phyloP scores from a whole-genome alignment of 2,888 invertebrate genomes.

The Ecliptopera silaceata region DNA sequence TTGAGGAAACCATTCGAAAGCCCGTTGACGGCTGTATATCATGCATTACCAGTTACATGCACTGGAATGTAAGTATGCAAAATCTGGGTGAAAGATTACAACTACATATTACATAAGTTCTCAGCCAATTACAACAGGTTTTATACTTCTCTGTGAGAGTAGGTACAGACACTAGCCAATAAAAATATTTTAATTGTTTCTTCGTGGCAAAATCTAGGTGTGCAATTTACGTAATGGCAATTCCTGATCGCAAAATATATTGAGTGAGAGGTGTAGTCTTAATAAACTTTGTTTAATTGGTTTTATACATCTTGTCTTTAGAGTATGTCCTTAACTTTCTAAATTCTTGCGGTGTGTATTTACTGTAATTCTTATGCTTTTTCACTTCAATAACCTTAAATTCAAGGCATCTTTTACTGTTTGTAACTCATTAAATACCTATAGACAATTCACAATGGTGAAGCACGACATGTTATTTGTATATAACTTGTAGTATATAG shows the following conservation, averaged over 20 bases:
- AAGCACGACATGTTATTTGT: no score
- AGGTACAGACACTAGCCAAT: conserved; percentile 22
- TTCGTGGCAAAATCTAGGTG: conserved; percentile 26
- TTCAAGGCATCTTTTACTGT: no score
- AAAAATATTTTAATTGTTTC: conserved; percentile 34
- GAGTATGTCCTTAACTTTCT: background rate
- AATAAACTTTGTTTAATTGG: background rate
- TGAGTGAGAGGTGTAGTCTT: background rate
- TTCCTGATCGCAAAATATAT: conserved; percentile 15
- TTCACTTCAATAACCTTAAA: no score
- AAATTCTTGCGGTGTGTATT: background rate
- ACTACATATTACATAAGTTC: conserved; percentile 31
- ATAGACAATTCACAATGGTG: no score
- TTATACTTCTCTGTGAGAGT: conserved; percentile 12
- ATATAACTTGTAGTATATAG: no score
- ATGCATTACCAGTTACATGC: conserved; percentile 16
- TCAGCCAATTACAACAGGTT: conserved; percentile 24
- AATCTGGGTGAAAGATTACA: conserved; percentile 31
- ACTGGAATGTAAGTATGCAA: conserved; percentile 18
- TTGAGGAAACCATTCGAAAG: conserved; percentile 7
- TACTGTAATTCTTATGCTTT: no score
- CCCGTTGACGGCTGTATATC: conserved; percentile 6
- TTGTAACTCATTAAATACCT: no score
- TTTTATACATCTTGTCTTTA: conserved; percentile 3
- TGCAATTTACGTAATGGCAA: conserved; percentile 30